Evolutionary conservation across 2,888 invertebrate species (phyloP).

Genomic region (Epinotia bilunana): DNA sequence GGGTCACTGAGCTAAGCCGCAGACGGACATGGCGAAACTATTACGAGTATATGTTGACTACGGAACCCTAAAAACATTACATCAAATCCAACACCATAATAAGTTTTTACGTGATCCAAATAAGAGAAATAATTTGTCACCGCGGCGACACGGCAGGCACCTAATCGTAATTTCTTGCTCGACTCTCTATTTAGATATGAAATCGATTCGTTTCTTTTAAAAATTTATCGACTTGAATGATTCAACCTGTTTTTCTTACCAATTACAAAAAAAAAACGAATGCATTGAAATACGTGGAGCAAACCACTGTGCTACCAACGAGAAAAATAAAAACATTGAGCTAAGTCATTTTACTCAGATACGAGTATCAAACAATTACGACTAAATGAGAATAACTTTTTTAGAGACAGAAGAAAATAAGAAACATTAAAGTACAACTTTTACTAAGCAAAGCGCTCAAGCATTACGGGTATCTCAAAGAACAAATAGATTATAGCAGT

Average conservation of each 20-base stretch:
- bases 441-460: constrained; percentile 77
- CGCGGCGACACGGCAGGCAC: constrained; percentile 50
- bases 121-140: constrained; percentile 56
- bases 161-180: constrained; percentile 62
- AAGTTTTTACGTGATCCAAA: constrained; percentile 53
- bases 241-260: constrained; percentile 53
- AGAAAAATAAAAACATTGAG: constrained; percentile 22
- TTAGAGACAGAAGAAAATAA: constrained; percentile 52
- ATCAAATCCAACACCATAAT: constrained; percentile 38
- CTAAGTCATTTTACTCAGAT: constrained; percentile 21
- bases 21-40: too few species aligned
- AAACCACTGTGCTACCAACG: constrained; percentile 19
- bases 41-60: too few species aligned
- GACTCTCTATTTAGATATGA: constrained; percentile 61
- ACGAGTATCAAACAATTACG: constrained; percentile 31
- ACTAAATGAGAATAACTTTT: constrained; percentile 38
- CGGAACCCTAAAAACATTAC: too few species aligned
- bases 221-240: constrained; percentile 56
- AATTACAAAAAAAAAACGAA: constrained; percentile 48
- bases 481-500: constrained; percentile 84
- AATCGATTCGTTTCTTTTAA: constrained; percentile 63
- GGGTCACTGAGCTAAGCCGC: too few species aligned
- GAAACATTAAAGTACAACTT: constrained; percentile 71
- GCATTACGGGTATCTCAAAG: constrained; percentile 82
- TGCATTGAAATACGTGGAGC: constrained; percentile 46